Evolutionary conservation across 2,113 vertebrate genomes (phyloP).

Genomic region (Hipposideros armiger): DNA sequence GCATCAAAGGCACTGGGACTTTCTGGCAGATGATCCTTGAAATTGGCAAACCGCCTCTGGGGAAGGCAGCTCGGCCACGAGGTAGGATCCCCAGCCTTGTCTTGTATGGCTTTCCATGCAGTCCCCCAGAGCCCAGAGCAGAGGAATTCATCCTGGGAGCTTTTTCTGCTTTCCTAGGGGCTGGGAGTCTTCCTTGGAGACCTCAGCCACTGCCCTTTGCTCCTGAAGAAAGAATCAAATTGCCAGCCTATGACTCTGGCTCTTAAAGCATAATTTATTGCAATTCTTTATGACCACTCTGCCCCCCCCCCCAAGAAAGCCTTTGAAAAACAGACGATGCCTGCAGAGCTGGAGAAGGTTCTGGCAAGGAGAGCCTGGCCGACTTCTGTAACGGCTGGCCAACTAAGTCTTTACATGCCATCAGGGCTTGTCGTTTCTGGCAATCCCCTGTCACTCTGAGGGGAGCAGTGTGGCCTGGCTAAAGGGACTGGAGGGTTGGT

Average conservation of each 20-base stretch:
- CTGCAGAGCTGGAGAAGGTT: background rate
- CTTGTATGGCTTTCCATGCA: background rate
- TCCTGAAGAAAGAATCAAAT: background rate
- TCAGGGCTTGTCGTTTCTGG: background rate
- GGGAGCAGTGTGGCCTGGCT: background rate
- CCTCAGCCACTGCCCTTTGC: background rate
- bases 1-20: background rate
- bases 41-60: background rate
- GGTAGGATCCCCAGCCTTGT: background rate
- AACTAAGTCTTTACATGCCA: background rate
- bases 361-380: background rate
- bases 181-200: background rate
- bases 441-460: background rate
- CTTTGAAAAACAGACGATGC: background rate
- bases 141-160: background rate
- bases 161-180: background rate
- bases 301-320: background rate
- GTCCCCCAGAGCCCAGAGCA: background rate
- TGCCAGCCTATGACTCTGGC: background rate
- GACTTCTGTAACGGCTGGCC: too few species aligned
- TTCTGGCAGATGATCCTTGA: background rate
- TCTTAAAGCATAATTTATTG: background rate
- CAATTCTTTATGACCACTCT: background rate
- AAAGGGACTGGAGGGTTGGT: background rate
- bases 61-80: background rate